Evolutionary conservation across 2,797 vertebrate genomes (phyloP), one percentile per base, ranked within the genome.

Genomic region (Bryconaethiops microstoma): DNA sequence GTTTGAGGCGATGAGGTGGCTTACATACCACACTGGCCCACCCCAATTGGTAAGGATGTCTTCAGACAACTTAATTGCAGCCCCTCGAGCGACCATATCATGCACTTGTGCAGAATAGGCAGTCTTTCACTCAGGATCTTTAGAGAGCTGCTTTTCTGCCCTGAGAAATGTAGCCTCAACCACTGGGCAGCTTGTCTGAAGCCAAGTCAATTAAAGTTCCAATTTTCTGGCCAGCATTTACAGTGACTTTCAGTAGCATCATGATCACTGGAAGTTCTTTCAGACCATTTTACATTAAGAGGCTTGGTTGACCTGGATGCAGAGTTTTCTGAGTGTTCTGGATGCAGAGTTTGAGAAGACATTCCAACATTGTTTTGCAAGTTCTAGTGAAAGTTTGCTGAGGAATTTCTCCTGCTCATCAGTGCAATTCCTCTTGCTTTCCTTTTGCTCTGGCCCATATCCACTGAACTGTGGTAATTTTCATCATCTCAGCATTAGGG

Each of bases 391-490:
- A 0, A 84, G 79, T 6, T 75, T 84, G 0, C 3, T 73, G 0
- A 86, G 13, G 5, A 88, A 86, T n/a, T n/a, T n/a, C 0, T 78
- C 75, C 21, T 85, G 84, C 35, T 89, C 59, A 6, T 59, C 13
- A 0, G 81, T 86, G 1, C 77, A 84, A 0, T 40, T 55, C 5
- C 21, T 79, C 0, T 6, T 3, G 5, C 25, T 7, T 21, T 74
- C 39, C 7, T 57, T 21, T 55, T 65, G 25, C 17, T 54, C 21
- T 39, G 8, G 7, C 40, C 8, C 4, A 65, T 12, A 1, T 29
- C 12, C 75, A n/a, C 54, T 21, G 5, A 45, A 50, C 50, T 63
- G n/a, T n/a, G n/a, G n/a, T 67, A 13, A 29, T 29, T 2, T n/a
- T 65, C 35, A 25, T 76, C 40, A 0, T 0, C 17, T 48, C 21